Conservation (phyloP, 2,888 invertebrate species). For the Drosophila incognita region DNA sequence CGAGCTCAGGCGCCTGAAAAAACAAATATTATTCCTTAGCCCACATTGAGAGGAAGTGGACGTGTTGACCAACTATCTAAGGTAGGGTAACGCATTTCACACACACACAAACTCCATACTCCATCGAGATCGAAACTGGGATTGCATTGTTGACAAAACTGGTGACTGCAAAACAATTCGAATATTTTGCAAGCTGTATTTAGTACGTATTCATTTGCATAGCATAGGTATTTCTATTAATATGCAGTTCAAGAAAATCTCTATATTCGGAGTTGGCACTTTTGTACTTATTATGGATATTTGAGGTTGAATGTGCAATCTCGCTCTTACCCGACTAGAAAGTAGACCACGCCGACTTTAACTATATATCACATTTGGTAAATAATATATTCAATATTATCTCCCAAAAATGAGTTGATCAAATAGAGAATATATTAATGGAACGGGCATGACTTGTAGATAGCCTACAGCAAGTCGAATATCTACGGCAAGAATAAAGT, state of each 20-base stretch:
- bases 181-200: background rate
- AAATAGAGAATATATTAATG: background rate
- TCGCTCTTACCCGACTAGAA: background rate
- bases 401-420: background rate
- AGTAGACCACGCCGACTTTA: background rate
- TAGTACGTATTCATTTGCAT: background rate
- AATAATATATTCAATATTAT: background rate
- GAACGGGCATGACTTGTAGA: background rate
- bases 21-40: conserved; percentile 6
- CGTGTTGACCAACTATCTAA: conserved; percentile 5
- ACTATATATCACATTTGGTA: background rate
- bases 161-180: background rate
- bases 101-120: background rate
- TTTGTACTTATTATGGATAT: background rate
- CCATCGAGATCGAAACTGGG: background rate
- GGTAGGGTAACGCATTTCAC: background rate
- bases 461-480: background rate
- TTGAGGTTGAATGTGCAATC: background rate
- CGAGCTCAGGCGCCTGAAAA: background rate
- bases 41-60: conserved; percentile 5
- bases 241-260: background rate
- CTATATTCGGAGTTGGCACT: background rate
- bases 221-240: background rate
- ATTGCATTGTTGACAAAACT: background rate
- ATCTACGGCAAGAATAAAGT: background rate